Evolutionary conservation across 2,113 vertebrate genomes (phyloP).

Genomic region (Leucosticte australis): DNA sequence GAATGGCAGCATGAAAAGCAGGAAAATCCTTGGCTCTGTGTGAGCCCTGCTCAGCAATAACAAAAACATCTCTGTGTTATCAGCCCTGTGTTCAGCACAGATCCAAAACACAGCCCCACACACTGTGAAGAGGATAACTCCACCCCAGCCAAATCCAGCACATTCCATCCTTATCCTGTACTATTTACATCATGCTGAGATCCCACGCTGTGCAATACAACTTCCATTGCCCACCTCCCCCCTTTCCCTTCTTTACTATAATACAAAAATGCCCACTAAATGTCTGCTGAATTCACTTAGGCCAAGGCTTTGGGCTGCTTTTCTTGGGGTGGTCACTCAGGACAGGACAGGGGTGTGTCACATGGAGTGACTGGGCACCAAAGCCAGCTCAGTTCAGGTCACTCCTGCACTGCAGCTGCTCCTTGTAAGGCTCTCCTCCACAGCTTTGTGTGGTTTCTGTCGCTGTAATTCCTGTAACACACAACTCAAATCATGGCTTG

Average conservation of each 20-base stretch:
- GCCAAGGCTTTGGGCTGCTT: not conserved
- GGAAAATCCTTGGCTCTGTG: not conserved
- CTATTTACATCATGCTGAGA: not conserved
- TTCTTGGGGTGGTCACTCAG: not conserved
- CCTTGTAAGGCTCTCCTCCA: not conserved
- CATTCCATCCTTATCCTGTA: too few species aligned
- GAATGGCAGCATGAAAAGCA: rapidly evolving
- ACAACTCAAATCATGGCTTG: not conserved
- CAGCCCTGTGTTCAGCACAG: not conserved
- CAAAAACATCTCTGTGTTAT: not conserved
- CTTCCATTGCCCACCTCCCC: too few species aligned
- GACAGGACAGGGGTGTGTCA: not conserved
- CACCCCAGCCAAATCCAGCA: not conserved
- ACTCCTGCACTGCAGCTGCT: not conserved
- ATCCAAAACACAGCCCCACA: not conserved
- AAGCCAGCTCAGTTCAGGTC: not conserved
- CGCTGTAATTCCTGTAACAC: not conserved
- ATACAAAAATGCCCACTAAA: not conserved
- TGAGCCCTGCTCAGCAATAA: not conserved
- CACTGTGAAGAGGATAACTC: not conserved
- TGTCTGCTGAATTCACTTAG: not conserved
- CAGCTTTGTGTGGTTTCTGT: not conserved
- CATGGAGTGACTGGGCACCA: not conserved
- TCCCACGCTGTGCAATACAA: too few species aligned
- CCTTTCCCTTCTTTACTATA: not conserved